Evolutionary conservation across 2,113 vertebrate species (phyloP).

Genomic region (Cisticola juncidis): DNA sequence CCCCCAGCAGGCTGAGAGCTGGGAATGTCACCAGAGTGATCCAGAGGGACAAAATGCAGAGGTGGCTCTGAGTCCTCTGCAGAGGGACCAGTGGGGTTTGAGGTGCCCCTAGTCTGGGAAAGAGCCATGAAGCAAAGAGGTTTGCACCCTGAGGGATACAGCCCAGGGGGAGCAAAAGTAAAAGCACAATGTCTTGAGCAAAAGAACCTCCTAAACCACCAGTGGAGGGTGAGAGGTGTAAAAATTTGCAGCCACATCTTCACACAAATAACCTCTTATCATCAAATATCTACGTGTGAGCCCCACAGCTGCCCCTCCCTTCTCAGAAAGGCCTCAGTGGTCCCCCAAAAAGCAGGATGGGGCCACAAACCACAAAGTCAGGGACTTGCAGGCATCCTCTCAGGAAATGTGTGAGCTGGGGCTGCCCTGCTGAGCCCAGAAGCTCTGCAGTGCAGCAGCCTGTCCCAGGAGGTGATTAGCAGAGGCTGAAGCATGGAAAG

Average conservation of each 20-base stretch:
- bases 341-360: background rate
- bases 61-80: background rate
- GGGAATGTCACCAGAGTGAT: background rate
- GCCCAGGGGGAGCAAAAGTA: background rate
- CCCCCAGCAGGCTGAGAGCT: fast-evolving
- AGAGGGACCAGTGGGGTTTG: fast-evolving
- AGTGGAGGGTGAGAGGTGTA: fast-evolving
- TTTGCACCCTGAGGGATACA: background rate
- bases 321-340: background rate
- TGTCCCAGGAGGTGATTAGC: fast-evolving
- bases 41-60: background rate
- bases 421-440: fast-evolving
- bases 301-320: background rate
- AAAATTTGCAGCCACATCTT: fast-evolving
- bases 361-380: fast-evolving
- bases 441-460: background rate
- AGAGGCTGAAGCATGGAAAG: background rate
- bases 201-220: background rate
- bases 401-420: background rate
- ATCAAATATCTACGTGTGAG: background rate
- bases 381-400: fast-evolving
- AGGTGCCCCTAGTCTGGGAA: fast-evolving
- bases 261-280: background rate
- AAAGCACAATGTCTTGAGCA: fast-evolving
- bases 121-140: background rate